A percentile compares a stretch with the other conserved stretches of the same genome.
These are phyloP conservation scores for Andrena marginata DNA, from an alignment of 2,888 invertebrate genomes.

Conservation along the genomic window DNA sequence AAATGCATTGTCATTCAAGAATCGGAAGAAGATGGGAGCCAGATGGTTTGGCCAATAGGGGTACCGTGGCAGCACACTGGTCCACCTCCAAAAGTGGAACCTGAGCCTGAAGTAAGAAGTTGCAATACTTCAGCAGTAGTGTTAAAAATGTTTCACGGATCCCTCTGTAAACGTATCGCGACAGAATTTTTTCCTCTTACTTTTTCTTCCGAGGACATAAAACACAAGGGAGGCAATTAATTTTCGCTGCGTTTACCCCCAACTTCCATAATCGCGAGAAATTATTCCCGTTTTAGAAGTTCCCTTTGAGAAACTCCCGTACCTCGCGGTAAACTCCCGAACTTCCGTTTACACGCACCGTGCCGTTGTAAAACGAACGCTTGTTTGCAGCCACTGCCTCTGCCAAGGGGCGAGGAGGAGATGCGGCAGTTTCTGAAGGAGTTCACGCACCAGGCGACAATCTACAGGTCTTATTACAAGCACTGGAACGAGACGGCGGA, in stretches of 20 bases:
- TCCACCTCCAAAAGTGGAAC: constrained; percentile 13
- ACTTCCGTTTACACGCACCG: constrained; percentile 13
- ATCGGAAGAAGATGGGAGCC: background rate
- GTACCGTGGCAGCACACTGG: constrained; percentile 66
- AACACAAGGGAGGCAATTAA: background rate
- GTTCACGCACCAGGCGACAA: constrained; percentile 70
- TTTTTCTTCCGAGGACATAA: background rate
- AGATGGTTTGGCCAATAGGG: constrained; percentile 71
- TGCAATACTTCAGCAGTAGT: background rate
- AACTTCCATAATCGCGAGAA: background rate
- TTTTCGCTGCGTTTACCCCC: background rate
- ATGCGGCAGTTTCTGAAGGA: constrained; percentile 66
- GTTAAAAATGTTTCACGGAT: too few species aligned
- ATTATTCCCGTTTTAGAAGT: background rate
- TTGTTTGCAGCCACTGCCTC: constrained; percentile 63
- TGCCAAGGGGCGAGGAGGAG: constrained; percentile 65
- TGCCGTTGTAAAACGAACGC: background rate
- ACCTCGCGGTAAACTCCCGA: constrained; percentile 9
- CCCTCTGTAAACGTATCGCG: too few species aligned
- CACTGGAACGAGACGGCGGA: constrained; percentile 74
- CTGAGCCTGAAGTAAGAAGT: constrained; percentile 63
- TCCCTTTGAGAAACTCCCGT: background rate
- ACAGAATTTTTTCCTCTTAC: too few species aligned
- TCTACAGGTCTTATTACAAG: constrained; percentile 74
- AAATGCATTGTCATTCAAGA: background rate